Conservation (phyloP, 2,888 invertebrate genomes). For the Cremastinae sp. region DNA sequence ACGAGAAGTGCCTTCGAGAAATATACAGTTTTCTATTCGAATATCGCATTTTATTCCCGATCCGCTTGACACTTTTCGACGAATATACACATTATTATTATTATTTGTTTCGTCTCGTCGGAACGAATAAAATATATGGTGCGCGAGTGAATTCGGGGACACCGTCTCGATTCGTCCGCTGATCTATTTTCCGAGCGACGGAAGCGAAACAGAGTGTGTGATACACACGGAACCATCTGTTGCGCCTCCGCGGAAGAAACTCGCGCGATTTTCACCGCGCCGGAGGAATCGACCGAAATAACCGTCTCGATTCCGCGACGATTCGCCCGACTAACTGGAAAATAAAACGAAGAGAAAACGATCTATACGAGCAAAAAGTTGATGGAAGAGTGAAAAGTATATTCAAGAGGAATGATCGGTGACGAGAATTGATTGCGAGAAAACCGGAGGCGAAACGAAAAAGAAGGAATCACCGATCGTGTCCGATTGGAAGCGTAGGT, state of each 20-base stretch:
- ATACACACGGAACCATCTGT: conserved; percentile 46
- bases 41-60: no score
- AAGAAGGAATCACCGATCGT: background rate
- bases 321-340: background rate
- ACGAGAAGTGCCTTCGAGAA: conserved; percentile 16
- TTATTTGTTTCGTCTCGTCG: no score
- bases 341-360: background rate
- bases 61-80: no score
- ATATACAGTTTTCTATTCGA: no score
- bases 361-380: conserved; percentile 30
- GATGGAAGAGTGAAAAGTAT: no score
- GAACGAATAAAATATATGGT: conserved; percentile 31
- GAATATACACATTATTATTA: no score
- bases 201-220: conserved; percentile 10
- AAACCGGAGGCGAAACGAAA: background rate
- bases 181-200: conserved; percentile 30
- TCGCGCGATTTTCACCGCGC: conserved; percentile 12
- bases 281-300: conserved; percentile 9
- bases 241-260: conserved; percentile 34
- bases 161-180: background rate
- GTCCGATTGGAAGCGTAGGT: background rate
- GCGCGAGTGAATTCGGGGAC: conserved; percentile 38
- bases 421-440: background rate
- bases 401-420: no score
- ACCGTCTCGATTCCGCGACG: conserved; percentile 9